Evolutionary conservation across 1,140 invertebrate species (phyloP), one percentile per base, ranked within the genome.

Genomic region (Sipha flava): DNA sequence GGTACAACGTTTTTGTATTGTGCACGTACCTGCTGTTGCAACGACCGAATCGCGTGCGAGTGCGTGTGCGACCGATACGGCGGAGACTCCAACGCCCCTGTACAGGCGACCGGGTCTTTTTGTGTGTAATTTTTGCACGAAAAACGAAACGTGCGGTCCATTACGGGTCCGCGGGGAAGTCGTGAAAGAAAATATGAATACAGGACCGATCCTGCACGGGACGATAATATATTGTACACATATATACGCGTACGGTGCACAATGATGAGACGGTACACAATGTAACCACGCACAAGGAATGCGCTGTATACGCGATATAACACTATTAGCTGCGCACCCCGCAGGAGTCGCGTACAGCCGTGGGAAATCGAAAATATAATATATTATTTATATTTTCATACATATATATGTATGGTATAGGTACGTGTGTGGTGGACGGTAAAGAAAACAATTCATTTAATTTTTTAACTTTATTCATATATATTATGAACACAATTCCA

Each of bases 401-500:
- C 5, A 49, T n/a, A n/a, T n/a, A 49, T 18, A 49, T n/a, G n/a
- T 6, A 49, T n/a, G n/a, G 14, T 3, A 49, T n/a, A 6, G 14
- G n/a, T n/a, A 49, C n/a, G n/a, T n/a, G n/a, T n/a, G n/a, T n/a
- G n/a, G n/a, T n/a, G n/a, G n/a, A 49, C 5, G n/a, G n/a, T 18
- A 21, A 49, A 49, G 21, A 49, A 49, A 49, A n/a, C 43, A 29
- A 68, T 23, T 26, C 40, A 7, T 47, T 70, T n/a, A 29, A 70
- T 73, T 52, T 72, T 73, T 73, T 34, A 73, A 73, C 70, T 73
- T 73, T 73, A 73, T 73, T 73, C 43, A 31, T 68, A 40, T 40
- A 40, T 49, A 49, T 49, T 49, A 54, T 73, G 70, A 73, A 73
- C 70, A 73, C 70, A 73, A 73, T 73, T 73, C 12, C 70, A 73